Evolutionary conservation across 2,113 vertebrate genomes (phyloP), one percentile per base, ranked within the genome.

Genomic region (Miniopterus natalensis): DNA sequence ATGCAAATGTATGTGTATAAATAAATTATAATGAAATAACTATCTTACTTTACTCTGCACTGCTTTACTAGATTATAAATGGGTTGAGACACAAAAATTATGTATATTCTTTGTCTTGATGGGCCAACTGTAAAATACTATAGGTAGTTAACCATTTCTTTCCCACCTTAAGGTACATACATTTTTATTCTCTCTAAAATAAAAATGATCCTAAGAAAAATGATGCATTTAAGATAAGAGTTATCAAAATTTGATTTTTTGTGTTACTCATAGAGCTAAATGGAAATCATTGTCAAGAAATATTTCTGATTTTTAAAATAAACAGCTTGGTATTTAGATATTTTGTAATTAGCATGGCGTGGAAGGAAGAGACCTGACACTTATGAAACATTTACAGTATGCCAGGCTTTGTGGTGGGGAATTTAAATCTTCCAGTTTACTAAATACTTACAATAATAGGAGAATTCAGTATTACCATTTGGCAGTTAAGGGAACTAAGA

Each of bases 221-320:
- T 59, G 13, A 49, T 59, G 36, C 20, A 25, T 27, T 87, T 70
- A 81, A 84, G 8, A 21, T 31, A 74, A 84, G 11, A 8, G 0
- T 61, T 40, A 25, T 68, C 25, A 70, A 63, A 73, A 87, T 84
- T 75, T 90, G 2, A 53, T 42, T 40, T n/a, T 71, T 65, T 85
- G 29, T 92, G 10, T 88, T 59, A 29, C 13, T 65, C 5, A 14
- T 27, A 53, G 29, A 85, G 14, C 36, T 73, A 89, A 92, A 73
- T 90, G 79, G 90, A 96, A 80, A 49, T 36, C 2, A 78, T 61
- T 84, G 47, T n/a, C 8, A 40, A 65, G 42, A 96, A 87, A 86
- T 42, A 5, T 65, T 84, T 88, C 8, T 71, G 15, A 61, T 75
- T 90, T 90, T 86, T 71, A 29, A 86, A 66, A 59, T 21, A 42